Conservation (phyloP, 2,888 invertebrate genomes). For the Leptinotarsa haldemani region DNA sequence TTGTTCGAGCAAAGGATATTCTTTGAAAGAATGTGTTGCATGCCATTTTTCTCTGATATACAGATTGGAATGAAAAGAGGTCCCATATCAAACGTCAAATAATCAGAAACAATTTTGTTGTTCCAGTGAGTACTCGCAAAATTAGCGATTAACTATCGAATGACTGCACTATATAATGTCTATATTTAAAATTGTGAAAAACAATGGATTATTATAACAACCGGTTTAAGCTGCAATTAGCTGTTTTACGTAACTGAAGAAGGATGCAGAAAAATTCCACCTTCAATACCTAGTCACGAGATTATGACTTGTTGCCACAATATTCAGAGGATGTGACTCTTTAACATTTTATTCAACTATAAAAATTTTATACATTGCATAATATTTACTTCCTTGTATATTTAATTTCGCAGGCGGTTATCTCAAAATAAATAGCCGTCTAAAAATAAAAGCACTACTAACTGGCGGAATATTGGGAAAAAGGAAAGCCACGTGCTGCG, state of each 20-base stretch:
- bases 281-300: conserved; percentile 36
- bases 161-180: conserved; percentile 38
- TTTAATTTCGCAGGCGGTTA: conserved; percentile 33
- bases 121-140: conserved; percentile 15
- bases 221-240: conserved; percentile 40
- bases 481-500: conserved; percentile 6
- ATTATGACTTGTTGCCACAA: conserved; percentile 23
- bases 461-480: conserved; percentile 4
- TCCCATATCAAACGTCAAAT: not conserved
- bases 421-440: conserved; percentile 38
- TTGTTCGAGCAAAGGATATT: not conserved
- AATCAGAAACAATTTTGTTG: not conserved
- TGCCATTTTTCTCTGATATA: not conserved
- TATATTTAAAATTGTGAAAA: conserved; percentile 38
- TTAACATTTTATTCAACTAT: conserved; percentile 23
- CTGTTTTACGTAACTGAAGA: conserved; percentile 43
- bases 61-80: not conserved
- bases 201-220: conserved; percentile 40
- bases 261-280: conserved; percentile 43
- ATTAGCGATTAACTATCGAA: conserved; percentile 8
- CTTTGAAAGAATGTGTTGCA: not conserved
- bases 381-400: conserved; percentile 41
- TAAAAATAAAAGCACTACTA: conserved; percentile 34
- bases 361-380: conserved; percentile 32
- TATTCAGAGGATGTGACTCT: conserved; percentile 25